These are phyloP conservation scores for Paedocypris micromegethes DNA, from an alignment of 2,797 vertebrate species.

Conservation along the genomic window DNA sequence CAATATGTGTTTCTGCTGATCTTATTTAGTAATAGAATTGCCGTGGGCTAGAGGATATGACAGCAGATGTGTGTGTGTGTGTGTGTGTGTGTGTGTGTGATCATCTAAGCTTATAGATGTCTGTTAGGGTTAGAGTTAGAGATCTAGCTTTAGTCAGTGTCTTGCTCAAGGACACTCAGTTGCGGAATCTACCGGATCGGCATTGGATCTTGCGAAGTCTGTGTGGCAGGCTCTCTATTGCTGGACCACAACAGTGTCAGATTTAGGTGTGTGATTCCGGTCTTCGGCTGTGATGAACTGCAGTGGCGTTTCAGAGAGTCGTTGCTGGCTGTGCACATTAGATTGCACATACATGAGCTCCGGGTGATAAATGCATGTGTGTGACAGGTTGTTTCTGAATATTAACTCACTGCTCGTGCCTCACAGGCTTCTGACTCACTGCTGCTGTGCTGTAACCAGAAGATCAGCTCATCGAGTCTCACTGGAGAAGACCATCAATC, in stretches of 20 bases:
- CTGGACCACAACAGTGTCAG: background rate
- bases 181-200: too few relatives aligned
- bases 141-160: too few relatives aligned
- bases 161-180: too few relatives aligned
- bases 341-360: slow-evolving; percentile 16
- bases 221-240: background rate
- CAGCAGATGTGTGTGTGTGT: slow-evolving; percentile 12
- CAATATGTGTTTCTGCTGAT: slow-evolving; percentile 44
- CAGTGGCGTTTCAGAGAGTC: background rate
- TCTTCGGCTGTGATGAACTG: slow-evolving; percentile 9
- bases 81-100: slow-evolving; percentile 3
- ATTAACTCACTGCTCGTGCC: slow-evolving; percentile 30
- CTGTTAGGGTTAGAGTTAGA: too few relatives aligned
- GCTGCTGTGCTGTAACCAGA: slow-evolving; percentile 36
- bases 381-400: slow-evolving; percentile 26
- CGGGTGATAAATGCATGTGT: slow-evolving; percentile 21
- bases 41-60: slow-evolving; percentile 29
- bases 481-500: slow-evolving; percentile 12
- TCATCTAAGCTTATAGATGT: background rate
- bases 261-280: background rate
- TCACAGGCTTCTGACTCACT: slow-evolving; percentile 35
- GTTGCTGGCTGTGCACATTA: slow-evolving; percentile 14
- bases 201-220: background rate
- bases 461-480: slow-evolving; percentile 34
- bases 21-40: slow-evolving; percentile 32